Percentiles rank a stretch among this genome's conserved stretches.
These are phyloP conservation scores for Nomada goodeniana DNA, from an alignment of 2,888 invertebrate species.

Conservation along the genomic window DNA sequence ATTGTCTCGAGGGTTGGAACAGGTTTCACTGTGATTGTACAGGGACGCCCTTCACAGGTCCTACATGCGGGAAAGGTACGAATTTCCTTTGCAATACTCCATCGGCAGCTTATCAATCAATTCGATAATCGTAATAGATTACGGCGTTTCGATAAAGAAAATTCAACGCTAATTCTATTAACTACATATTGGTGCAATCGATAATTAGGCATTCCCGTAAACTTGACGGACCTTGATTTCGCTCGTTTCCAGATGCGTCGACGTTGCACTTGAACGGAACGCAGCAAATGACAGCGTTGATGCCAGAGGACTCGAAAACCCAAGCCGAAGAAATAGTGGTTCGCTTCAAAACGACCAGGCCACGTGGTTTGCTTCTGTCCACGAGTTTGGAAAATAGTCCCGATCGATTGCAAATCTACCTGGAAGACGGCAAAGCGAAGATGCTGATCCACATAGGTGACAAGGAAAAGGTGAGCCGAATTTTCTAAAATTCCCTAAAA, in stretches of 20 bases:
- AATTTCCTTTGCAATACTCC: conserved; percentile 9
- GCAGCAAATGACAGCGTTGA: conserved; percentile 92
- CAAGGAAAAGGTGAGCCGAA: conserved; percentile 90
- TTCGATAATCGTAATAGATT: not conserved
- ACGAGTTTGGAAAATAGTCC: conserved; percentile 92
- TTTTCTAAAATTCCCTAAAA: not conserved
- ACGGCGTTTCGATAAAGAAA: no score
- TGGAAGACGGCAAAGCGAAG: conserved; percentile 93
- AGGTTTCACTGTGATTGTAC: conserved; percentile 97
- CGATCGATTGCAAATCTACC: conserved; percentile 93
- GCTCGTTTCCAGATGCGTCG: conserved; percentile 89
- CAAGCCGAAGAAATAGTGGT: conserved; percentile 96
- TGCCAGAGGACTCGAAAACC: conserved; percentile 91
- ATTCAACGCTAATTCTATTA: no score
- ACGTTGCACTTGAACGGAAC: conserved; percentile 95
- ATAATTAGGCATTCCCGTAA: no score
- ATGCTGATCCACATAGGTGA: conserved; percentile 93
- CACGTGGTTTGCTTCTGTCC: conserved; percentile 91
- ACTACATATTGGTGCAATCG: no score
- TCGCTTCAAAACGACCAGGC: conserved; percentile 93
- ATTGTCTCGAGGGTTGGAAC: conserved; percentile 98
- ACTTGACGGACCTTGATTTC: not conserved
- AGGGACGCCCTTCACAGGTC: conserved; percentile 94
- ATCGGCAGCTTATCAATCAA: not conserved
- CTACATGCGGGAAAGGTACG: conserved; percentile 94